These are phyloP conservation scores for Aurelia aurita complex sp. Pacific DNA, from an alignment of 30 jellyfish, hydroid and myxozoan genomes.

Conservation along the genomic window DNA sequence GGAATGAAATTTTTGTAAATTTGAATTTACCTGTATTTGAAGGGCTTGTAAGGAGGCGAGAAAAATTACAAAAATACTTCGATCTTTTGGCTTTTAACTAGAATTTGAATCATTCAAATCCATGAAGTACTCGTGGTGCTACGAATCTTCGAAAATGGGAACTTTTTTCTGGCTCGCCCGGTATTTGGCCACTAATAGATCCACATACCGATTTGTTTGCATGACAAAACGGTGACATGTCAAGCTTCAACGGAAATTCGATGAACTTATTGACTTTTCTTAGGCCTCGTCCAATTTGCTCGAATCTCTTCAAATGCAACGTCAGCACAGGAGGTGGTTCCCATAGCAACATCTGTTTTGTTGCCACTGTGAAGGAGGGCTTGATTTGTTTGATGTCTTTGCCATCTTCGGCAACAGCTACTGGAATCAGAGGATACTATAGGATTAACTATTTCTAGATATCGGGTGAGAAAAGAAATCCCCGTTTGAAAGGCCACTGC, in stretches of 20 bases:
- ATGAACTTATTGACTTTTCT: slow-evolving; percentile 62
- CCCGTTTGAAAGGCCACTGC: too few species aligned
- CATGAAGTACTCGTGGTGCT: too few species aligned
- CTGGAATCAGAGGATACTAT: not conserved
- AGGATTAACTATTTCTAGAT: not conserved
- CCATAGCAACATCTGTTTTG: slow-evolving; percentile 74
- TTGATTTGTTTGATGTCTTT: slow-evolving; percentile 5
- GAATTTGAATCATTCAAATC: too few species aligned
- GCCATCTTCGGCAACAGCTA: slow-evolving; percentile 14
- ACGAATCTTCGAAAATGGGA: too few species aligned
- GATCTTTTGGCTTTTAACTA: too few species aligned
- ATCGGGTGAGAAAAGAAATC: too few species aligned
- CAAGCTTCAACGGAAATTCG: slow-evolving; percentile 64
- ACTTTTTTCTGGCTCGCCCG: too few species aligned
- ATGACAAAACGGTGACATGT: slow-evolving; percentile 67
- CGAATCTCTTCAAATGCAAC: slow-evolving; percentile 77
- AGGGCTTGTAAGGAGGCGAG: too few species aligned
- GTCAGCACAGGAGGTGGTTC: slow-evolving; percentile 61
- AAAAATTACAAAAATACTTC: too few species aligned
- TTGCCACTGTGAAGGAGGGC: slow-evolving; percentile 58
- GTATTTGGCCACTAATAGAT: not conserved
- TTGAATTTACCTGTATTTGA: too few species aligned
- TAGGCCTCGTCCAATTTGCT: slow-evolving; percentile 64
- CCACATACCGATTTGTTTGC: slow-evolving; percentile 35
- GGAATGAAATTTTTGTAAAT: too few species aligned